Percentiles rank a stretch among this genome's conserved stretches.
These are phyloP conservation scores for Acrobeloides nanus DNA, from an alignment of 2,888 invertebrate species.

Conservation along the genomic window DNA sequence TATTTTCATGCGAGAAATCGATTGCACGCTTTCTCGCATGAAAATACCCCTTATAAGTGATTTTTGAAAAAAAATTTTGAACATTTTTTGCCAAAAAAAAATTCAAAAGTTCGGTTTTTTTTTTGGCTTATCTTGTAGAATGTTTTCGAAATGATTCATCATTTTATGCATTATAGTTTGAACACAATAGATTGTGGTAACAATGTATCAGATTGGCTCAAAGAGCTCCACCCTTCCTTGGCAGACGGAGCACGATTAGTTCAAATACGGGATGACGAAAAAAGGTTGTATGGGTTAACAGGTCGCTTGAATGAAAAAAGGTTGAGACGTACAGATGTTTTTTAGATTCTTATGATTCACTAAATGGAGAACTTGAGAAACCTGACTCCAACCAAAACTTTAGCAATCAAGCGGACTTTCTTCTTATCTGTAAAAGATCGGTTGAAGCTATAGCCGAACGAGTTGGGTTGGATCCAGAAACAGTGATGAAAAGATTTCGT, in stretches of 20 bases:
- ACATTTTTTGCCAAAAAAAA: too few species aligned
- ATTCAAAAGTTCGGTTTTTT: too few species aligned
- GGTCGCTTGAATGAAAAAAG: not conserved
- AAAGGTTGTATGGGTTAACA: slow-evolving; percentile 1
- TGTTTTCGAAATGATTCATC: too few species aligned
- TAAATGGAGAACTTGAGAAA: not conserved
- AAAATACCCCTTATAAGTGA: too few species aligned
- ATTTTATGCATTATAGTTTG: slow-evolving; percentile 59
- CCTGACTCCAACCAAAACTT: slow-evolving; percentile 52
- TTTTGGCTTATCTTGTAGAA: too few species aligned
- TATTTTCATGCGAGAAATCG: too few species aligned
- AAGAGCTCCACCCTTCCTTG: too few species aligned
- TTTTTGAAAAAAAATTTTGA: too few species aligned
- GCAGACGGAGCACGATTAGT: too few species aligned
- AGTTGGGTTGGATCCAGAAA: slow-evolving; percentile 58
- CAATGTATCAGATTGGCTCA: slow-evolving; percentile 73
- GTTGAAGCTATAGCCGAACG: slow-evolving; percentile 62
- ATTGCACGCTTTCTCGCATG: too few species aligned
- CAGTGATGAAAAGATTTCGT: slow-evolving; percentile 67
- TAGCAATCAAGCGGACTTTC: slow-evolving; percentile 76
- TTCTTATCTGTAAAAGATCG: slow-evolving; percentile 73
- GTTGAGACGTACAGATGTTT: too few species aligned
- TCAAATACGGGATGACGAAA: not conserved
- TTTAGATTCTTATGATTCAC: too few species aligned
- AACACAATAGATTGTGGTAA: slow-evolving; percentile 77